These are phyloP conservation scores for Melanostoma scalare DNA, from an alignment of 2,888 invertebrate species.

Conservation along the genomic window DNA sequence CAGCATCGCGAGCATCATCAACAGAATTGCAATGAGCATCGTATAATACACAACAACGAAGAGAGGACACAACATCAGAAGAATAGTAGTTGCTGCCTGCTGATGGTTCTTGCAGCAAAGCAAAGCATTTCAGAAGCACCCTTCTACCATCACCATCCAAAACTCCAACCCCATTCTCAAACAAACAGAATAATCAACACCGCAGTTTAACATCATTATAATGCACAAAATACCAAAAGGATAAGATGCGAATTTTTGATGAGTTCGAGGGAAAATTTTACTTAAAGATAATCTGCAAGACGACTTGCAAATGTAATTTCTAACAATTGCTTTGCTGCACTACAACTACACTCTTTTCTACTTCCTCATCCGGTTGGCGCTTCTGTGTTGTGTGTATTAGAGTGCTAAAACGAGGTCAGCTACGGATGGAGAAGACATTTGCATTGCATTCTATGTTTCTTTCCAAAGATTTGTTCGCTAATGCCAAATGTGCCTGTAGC, in stretches of 20 bases:
- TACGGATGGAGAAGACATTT: conserved; percentile 55
- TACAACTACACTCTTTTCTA: conserved; percentile 17
- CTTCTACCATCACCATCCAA: conserved; percentile 6
- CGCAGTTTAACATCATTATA: conserved; percentile 71
- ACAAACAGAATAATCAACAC: conserved; percentile 72
- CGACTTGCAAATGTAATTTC: conserved; percentile 73
- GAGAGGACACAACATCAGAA: conserved; percentile 45
- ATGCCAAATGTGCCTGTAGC: conserved; percentile 29
- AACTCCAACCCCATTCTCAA: conserved; percentile 42
- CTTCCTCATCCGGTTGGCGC: conserved; percentile 43
- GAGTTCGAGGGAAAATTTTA: conserved; percentile 71
- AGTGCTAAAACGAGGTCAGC: conserved; percentile 62
- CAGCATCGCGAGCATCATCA: conserved; percentile 61
- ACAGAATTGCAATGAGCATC: conserved; percentile 65
- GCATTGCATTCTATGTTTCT: conserved; percentile 56
- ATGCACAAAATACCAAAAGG: conserved; percentile 72
- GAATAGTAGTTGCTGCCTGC: conserved; percentile 31
- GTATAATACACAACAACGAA: background rate
- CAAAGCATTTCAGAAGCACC: conserved; percentile 2
- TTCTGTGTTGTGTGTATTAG: conserved; percentile 3
- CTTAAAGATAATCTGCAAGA: conserved; percentile 70
- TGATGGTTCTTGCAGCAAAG: conserved; percentile 20
- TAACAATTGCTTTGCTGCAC: conserved; percentile 63
- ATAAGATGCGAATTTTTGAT: conserved; percentile 73
- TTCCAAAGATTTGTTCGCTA: conserved; percentile 52